phyloP scores from a whole-genome alignment of 2,113 vertebrate species.

The Takifugu flavidus region DNA sequence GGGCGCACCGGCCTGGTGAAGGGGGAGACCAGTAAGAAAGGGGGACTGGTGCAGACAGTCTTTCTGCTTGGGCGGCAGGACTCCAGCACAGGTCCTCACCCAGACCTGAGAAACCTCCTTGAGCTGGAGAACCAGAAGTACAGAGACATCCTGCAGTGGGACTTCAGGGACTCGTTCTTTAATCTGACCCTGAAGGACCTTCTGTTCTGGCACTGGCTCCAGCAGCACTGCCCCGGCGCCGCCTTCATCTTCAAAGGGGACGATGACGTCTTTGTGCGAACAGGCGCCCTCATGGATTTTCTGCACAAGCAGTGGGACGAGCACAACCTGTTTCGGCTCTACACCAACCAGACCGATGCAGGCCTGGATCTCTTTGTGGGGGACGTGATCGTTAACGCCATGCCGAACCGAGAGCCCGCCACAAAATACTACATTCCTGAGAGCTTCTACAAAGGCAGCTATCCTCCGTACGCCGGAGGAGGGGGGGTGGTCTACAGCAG shows the following conservation, averaged over 20 bases:
- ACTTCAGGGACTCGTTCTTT: slow-evolving; percentile 78
- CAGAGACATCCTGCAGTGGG: slow-evolving; percentile 78
- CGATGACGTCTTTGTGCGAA: slow-evolving; percentile 79
- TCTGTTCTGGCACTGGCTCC: slow-evolving; percentile 77
- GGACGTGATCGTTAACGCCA: slow-evolving; percentile 73
- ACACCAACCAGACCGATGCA: slow-evolving; percentile 26
- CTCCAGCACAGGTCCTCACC: slow-evolving; percentile 65
- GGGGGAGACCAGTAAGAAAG: slow-evolving; percentile 36
- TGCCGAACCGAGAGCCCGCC: slow-evolving; percentile 69
- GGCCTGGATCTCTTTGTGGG: slow-evolving; percentile 71
- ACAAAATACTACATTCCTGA: slow-evolving; percentile 79
- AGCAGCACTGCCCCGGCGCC: slow-evolving; percentile 61
- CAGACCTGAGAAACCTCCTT: slow-evolving; percentile 67
- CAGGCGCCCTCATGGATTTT: slow-evolving; percentile 68
- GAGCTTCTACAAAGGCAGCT: slow-evolving; percentile 72
- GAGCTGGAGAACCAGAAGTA: slow-evolving; percentile 68
- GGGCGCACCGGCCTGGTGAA: slow-evolving; percentile 63
- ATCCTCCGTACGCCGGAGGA: slow-evolving; percentile 78
- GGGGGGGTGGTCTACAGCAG: slow-evolving; percentile 78
- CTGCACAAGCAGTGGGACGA: slow-evolving; percentile 55
- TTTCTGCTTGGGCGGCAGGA: slow-evolving; percentile 78
- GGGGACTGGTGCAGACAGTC: slow-evolving; percentile 61
- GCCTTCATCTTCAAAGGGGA: slow-evolving; percentile 79
- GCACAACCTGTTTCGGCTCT: slow-evolving; percentile 26
- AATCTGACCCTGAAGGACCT: slow-evolving; percentile 81